These are phyloP conservation scores for Lutraria lutraria DNA, from an alignment of 2,888 invertebrate genomes.

Conservation along the genomic window DNA sequence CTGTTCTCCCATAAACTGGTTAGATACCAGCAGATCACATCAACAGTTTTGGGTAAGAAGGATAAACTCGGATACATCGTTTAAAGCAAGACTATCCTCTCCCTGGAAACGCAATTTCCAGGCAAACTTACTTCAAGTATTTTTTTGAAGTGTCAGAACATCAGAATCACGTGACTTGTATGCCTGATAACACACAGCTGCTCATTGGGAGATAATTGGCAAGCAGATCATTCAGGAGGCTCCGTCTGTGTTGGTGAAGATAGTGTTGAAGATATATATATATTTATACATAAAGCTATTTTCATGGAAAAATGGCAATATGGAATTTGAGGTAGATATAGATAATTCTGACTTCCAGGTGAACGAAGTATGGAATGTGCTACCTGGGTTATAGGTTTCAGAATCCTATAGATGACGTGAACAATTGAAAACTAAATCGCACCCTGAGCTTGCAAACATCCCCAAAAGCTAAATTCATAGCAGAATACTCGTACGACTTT, in stretches of 20 bases:
- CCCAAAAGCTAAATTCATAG: no score
- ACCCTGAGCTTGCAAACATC: no score
- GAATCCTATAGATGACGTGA: no score
- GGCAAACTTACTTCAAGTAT: conserved; percentile 10
- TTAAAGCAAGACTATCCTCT: not conserved
- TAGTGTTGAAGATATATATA: not conserved
- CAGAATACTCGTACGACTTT: no score
- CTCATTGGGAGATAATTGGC: conserved; percentile 32
- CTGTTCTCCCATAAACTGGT: no score
- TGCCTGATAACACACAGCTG: conserved; percentile 44
- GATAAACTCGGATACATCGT: not conserved
- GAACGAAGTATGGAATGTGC: no score
- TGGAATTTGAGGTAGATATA: no score
- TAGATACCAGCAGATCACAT: no score
- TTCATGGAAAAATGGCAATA: not conserved
- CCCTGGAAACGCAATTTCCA: not conserved
- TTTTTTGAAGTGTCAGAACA: conserved; percentile 4
- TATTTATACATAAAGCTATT: not conserved
- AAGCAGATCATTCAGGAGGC: conserved; percentile 36
- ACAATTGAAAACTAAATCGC: no score
- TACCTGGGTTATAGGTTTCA: no score
- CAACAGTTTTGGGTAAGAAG: no score
- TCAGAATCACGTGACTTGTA: not conserved
- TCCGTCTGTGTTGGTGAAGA: conserved; percentile 16
- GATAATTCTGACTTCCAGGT: no score